Evolutionary conservation across 2,797 vertebrate species (phyloP), one percentile per base, ranked within the genome.

Genomic region (Antrozous pallidus): DNA sequence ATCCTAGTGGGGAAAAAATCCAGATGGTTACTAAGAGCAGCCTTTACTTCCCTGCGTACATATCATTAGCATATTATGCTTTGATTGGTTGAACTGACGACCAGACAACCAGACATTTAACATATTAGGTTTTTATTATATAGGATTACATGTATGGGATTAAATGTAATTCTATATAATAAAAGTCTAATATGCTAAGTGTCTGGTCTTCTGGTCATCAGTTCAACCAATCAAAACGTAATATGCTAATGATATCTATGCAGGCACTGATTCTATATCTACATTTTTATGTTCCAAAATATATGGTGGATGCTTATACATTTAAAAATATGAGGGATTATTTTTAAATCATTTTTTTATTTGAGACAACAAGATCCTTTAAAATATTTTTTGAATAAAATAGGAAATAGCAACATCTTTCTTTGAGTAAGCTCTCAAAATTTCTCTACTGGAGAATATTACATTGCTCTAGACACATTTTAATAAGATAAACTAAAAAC

Each of bases 1-100:
- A 99, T 98, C 99, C 99, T 99, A 97, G 97, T 98, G 98, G 97
- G 97, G 70, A 92, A 95, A 74, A 96, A 94, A 75, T 17, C 45
- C 63, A 93, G 33, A 69, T 42, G 10, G 33, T 93, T 80, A 90
- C 63, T 90, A 49, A 92, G 88, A 96, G n/a, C 8, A 65, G 38
- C 6, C 2, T 79, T 94, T 65, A 83, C 47, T 95, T 5, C 8
- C 17, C 13, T 61, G n/a, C n/a, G n/a, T n/a, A n/a, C n/a, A n/a
- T n/a, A n/a, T n/a, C n/a, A n/a, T n/a, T n/a, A n/a, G n/a, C n/a
- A n/a, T n/a, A n/a, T n/a, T n/a, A n/a, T n/a, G n/a, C n/a, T n/a
- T n/a, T n/a, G n/a, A n/a, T n/a, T n/a, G n/a, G n/a, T n/a, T n/a
- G n/a, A n/a, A n/a, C n/a, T n/a, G n/a, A n/a, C n/a, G n/a, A n/a